Conservation (phyloP, 1,140 invertebrate genomes). For the Papilio machaon region DNA sequence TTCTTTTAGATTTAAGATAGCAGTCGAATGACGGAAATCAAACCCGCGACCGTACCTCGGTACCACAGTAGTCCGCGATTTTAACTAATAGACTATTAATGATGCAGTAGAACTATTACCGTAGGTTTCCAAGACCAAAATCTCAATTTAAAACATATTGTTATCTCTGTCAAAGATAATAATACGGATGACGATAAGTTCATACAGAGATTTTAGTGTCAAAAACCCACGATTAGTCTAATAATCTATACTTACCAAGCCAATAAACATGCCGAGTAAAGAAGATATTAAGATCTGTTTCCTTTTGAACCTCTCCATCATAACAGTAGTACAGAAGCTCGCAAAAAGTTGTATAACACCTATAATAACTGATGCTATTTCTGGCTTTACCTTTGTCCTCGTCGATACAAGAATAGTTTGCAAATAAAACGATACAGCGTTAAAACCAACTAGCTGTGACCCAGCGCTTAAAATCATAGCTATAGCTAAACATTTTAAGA, state of each 20-base stretch:
- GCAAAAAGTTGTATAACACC: conserved; percentile 83
- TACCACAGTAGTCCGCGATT: no score
- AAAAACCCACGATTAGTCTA: no score
- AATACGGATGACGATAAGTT: no score
- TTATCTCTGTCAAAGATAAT: no score
- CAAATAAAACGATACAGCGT: conserved; percentile 87
- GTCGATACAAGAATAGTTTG: conserved; percentile 84
- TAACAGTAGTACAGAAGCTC: conserved; percentile 76
- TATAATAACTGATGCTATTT: conserved; percentile 84
- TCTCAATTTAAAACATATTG: no score
- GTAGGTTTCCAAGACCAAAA: no score
- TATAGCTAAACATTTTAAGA: conserved; percentile 78
- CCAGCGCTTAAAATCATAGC: conserved; percentile 82
- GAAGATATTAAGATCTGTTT: conserved; percentile 83
- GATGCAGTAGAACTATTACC: no score
- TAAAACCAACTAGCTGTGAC: conserved; percentile 86
- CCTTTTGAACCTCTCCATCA: conserved; percentile 84
- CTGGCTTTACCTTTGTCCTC: conserved; percentile 81
- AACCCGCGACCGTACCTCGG: no score
- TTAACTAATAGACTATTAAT: no score
- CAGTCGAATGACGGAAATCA: no score
- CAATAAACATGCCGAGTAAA: conserved; percentile 78
- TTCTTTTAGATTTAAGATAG: no score
- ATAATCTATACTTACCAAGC: conserved; percentile 62
- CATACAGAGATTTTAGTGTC: no score